These are phyloP conservation scores for Lycaena phlaeas DNA, from an alignment of 2,888 invertebrate species.

Conservation along the genomic window DNA sequence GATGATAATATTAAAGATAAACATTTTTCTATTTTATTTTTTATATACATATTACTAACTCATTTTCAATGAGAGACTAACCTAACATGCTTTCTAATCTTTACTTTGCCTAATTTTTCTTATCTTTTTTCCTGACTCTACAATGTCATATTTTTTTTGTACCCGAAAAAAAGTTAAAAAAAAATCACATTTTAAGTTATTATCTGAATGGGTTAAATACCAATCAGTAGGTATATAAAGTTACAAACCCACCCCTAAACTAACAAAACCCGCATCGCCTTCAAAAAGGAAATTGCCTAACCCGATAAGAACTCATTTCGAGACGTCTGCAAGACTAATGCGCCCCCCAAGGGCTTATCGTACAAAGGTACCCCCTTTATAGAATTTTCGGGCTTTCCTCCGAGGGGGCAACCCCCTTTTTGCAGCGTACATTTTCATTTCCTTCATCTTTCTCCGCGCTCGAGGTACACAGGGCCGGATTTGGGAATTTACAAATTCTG, in stretches of 20 bases:
- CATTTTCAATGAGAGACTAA: too few species aligned
- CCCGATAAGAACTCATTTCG: conserved; percentile 56
- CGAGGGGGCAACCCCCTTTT: conserved; percentile 54
- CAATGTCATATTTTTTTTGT: too few species aligned
- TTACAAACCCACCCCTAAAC: conserved; percentile 10
- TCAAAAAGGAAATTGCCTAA: conserved; percentile 55
- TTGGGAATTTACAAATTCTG: conserved; percentile 24
- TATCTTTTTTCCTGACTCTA: too few species aligned
- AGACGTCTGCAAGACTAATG: conserved; percentile 64
- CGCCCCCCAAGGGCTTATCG: conserved; percentile 54
- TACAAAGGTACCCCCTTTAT: conserved; percentile 66
- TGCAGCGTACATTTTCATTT: conserved; percentile 73
- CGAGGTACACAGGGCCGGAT: conserved; percentile 41
- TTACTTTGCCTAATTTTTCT: too few species aligned
- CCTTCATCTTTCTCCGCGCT: conserved; percentile 72
- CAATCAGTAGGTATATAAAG: conserved; percentile 2
- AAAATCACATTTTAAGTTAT: too few species aligned
- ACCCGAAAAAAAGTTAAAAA: too few species aligned
- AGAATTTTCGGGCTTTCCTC: conserved; percentile 62
- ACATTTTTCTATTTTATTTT: too few species aligned
- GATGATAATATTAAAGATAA: too few species aligned
- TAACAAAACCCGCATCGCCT: conserved; percentile 25
- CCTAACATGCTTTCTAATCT: too few species aligned
- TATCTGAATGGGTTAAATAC: not conserved
- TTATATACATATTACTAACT: too few species aligned